Conservation (phyloP, 2,113 vertebrate genomes). For the Raja brachyura region DNA sequence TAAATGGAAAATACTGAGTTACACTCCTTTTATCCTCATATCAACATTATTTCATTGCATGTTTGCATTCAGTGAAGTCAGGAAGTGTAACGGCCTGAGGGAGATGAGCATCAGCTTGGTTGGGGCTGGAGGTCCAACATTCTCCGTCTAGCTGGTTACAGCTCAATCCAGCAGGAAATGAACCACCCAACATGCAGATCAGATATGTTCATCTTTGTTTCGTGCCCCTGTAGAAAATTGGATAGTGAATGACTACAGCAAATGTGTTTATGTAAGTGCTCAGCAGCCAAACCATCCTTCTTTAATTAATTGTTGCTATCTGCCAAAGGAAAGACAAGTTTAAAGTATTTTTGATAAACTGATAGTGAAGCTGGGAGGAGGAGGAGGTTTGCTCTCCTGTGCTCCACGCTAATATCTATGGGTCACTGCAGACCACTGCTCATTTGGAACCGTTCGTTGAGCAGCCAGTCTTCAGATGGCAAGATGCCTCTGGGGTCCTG, state of each 20-base stretch:
- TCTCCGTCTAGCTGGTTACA: too few relatives aligned
- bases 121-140: not conserved
- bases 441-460: not conserved
- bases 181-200: not conserved
- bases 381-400: not conserved
- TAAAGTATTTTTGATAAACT: not conserved
- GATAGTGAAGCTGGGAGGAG: not conserved
- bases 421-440: not conserved
- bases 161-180: too few relatives aligned
- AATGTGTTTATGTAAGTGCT: not conserved
- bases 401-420: not conserved
- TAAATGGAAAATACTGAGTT: not conserved
- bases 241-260: not conserved
- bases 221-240: not conserved
- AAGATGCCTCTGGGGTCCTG: not conserved
- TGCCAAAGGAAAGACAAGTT: not conserved
- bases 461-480: not conserved
- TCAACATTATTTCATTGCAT: not conserved
- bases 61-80: not conserved
- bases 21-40: not conserved
- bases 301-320: not conserved
- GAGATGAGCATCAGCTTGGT: too few relatives aligned
- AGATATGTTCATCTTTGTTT: not conserved
- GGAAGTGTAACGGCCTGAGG: too few relatives aligned
- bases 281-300: not conserved